These are phyloP conservation scores for Morinoia aosen DNA, from an alignment of 2,888 invertebrate genomes.

Conservation along the genomic window DNA sequence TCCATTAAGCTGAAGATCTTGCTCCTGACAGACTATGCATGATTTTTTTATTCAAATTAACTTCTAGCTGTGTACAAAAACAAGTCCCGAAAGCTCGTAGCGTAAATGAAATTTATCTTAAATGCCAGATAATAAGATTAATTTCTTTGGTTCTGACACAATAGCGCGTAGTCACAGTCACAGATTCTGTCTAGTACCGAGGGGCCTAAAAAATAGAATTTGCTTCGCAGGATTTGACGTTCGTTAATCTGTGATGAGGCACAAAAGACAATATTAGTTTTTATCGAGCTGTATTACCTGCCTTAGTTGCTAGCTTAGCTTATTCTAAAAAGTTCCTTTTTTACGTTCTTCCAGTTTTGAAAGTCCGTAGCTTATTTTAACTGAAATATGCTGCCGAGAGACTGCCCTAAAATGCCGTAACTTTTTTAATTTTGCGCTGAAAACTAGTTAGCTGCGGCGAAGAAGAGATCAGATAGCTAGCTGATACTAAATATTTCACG, in stretches of 20 bases:
- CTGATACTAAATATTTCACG: not conserved
- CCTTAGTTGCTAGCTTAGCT: not conserved
- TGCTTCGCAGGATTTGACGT: not conserved
- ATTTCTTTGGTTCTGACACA: not conserved
- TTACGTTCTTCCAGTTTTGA: not conserved
- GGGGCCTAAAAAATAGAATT: not conserved
- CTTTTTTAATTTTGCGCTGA: not conserved
- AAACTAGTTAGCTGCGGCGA: not conserved
- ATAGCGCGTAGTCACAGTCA: not conserved
- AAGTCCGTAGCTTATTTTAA: not conserved
- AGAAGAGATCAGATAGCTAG: not conserved
- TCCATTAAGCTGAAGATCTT: not conserved
- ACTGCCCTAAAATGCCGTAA: not conserved
- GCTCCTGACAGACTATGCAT: not conserved
- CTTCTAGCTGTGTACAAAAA: not conserved
- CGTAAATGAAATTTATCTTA: not conserved
- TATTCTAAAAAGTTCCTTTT: not conserved
- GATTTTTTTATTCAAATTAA: not conserved
- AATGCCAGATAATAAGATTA: not conserved
- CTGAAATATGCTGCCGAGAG: not conserved
- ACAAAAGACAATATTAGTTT: not conserved
- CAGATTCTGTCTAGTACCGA: not conserved
- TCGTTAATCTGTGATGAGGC: not conserved
- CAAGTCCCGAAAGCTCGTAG: not conserved
- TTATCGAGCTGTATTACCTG: not conserved